A percentile compares a stretch with the other conserved stretches of the same genome.
Evolutionary conservation across 2,797 vertebrate species (phyloP).

Genomic region (Hirundo rustica): DNA sequence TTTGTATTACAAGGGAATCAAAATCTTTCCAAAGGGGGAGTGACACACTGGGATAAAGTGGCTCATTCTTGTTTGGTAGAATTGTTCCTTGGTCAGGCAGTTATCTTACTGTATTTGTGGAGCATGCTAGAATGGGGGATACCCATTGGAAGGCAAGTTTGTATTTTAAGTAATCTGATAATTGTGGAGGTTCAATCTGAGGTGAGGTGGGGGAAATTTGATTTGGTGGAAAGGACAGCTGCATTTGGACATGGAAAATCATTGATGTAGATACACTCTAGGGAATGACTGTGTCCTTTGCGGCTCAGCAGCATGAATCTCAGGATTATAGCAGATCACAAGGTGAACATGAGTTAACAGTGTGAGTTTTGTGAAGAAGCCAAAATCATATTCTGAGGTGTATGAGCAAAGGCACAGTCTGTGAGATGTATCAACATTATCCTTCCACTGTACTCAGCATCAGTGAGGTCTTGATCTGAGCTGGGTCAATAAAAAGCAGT

Average conservation of each 20-base stretch:
- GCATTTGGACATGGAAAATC: background rate
- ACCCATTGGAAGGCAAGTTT: background rate
- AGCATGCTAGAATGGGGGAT: background rate
- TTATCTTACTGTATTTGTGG: background rate
- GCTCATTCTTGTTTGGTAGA: background rate
- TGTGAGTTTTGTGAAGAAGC: background rate
- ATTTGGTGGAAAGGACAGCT: background rate
- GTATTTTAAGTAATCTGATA: background rate
- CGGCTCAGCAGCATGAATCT: background rate
- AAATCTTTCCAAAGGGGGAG: background rate
- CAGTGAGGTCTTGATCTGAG: background rate
- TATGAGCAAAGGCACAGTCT: background rate
- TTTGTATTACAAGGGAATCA: background rate
- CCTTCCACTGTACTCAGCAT: background rate
- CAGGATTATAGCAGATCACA: constrained; percentile 8
- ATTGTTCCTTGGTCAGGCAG: background rate
- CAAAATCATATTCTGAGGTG: background rate
- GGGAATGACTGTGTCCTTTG: background rate
- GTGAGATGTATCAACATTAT: background rate
- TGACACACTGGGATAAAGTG: background rate
- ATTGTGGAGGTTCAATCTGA: background rate
- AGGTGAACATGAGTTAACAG: background rate
- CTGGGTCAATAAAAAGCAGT: background rate
- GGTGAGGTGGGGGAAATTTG: fast-evolving
- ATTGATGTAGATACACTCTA: background rate